Evolutionary conservation across 2,888 invertebrate genomes (phyloP), one percentile per base, ranked within the genome.

Genomic region (Scrobipalpa atriplicella): DNA sequence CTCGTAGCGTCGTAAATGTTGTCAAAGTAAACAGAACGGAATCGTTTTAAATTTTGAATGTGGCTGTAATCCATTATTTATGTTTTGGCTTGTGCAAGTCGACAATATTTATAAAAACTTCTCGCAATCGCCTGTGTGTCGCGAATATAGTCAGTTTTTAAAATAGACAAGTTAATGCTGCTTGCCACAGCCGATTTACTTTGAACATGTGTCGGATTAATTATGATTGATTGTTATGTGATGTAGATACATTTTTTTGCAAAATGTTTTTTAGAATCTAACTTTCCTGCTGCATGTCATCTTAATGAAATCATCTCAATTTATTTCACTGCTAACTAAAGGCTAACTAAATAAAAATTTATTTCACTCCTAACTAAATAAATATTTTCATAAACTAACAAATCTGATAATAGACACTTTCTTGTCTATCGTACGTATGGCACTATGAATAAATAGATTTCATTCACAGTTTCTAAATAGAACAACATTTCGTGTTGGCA

Each of bases 1-100:
- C 39, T 10, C 11, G 2, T 38, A 38, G 38, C 5, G 38, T 38
- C 38, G 38, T 38, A 38, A 38, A 7, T 38, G 38, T 39, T 39
- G 39, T 39, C 39, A 39, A 39, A 1, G 6, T 10, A 47, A 47
- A 47, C 16, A 47, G 5, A 16, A 47, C 3, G 0, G 13, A 43
- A 3, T 43, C 43, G 43, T 43, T 43, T 51, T 18, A 18, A 51
- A 51, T 18, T 21, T 74, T 76, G 79, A 81, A 80, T 76, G 86
- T 83, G 82, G 81, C 73, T 75, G 78, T 82, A 79, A 78, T 73
- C 68, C 65, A 78, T 83, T 84, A 87, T 87, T 86, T 86, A 85
- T 80, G 82, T 76, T 73, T 56, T 29, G 43, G 16, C 3, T 58
- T 19, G 36, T n/a, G 39, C 52, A 64, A 16, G 5, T 19, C 54